These are phyloP conservation scores for Rhinoraja longicauda DNA, from an alignment of 2,797 vertebrate species.

Conservation along the genomic window DNA sequence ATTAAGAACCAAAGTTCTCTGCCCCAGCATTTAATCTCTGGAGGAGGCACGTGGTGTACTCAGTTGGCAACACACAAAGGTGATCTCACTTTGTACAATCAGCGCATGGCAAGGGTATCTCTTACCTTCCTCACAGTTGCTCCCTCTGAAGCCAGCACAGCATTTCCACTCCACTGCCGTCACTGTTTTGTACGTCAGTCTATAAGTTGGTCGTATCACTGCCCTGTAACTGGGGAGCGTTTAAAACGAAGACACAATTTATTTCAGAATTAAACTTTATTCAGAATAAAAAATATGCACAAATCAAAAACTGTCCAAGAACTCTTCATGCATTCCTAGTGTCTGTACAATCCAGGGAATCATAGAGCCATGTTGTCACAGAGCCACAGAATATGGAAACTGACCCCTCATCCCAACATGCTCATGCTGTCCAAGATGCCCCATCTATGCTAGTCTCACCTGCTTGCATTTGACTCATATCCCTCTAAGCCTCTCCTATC, in stretches of 20 bases:
- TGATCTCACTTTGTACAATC: background rate
- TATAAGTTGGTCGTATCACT: slow-evolving; percentile 78
- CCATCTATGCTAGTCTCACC: too few species aligned
- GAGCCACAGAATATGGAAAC: too few species aligned
- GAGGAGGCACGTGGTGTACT: background rate
- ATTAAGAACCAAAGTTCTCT: background rate
- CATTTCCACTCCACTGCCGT: slow-evolving; percentile 87
- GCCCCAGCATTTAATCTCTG: background rate
- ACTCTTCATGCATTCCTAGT: too few species aligned
- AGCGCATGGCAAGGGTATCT: background rate
- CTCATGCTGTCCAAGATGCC: too few species aligned
- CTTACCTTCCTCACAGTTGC: slow-evolving; percentile 78
- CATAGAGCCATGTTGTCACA: too few species aligned
- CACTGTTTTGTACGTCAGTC: slow-evolving; percentile 78
- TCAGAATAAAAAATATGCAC: too few species aligned
- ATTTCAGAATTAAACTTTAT: background rate
- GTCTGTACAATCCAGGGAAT: too few species aligned
- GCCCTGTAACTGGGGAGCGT: slow-evolving; percentile 73
- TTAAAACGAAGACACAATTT: background rate
- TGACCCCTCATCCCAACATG: too few species aligned
- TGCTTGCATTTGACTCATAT: too few species aligned
- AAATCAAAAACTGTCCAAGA: too few species aligned
- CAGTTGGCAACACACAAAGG: slow-evolving; percentile 8
- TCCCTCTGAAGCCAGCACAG: slow-evolving; percentile 74
- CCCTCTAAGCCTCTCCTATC: too few species aligned